These are phyloP conservation scores for Iguana delicatissima DNA, from an alignment of 2,797 vertebrate species.

Conservation along the genomic window DNA sequence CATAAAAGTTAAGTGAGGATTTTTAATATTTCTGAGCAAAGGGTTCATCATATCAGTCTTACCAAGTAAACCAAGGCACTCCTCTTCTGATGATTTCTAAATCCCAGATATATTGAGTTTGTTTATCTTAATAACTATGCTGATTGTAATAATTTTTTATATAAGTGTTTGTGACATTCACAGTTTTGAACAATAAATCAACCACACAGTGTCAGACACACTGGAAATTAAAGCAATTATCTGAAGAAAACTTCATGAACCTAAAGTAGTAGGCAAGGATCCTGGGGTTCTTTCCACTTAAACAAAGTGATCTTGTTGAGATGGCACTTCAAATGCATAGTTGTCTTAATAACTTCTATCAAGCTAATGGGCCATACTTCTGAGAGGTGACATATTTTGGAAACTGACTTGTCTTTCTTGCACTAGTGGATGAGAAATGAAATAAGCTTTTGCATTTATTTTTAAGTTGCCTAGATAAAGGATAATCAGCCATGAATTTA, in stretches of 20 bases:
- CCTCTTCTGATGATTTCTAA: neutral
- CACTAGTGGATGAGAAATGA: conserved; percentile 18
- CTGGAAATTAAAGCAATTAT: conserved; percentile 1
- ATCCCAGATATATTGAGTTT: neutral
- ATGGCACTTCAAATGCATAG: conserved; percentile 28
- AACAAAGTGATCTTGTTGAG: conserved; percentile 14
- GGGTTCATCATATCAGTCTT: neutral
- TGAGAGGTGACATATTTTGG: conserved; percentile 29
- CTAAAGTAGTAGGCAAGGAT: neutral
- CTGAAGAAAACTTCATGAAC: neutral
- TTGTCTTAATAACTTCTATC: conserved; percentile 36
- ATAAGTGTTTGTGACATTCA: neutral
- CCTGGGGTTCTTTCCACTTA: conserved; percentile 8
- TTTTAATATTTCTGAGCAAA: neutral
- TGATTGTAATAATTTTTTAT: neutral
- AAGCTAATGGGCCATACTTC: conserved; percentile 30
- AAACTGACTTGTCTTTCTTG: conserved; percentile 33
- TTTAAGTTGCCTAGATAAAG: conserved; percentile 44
- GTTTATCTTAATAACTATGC: neutral
- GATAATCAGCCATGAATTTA: conserved; percentile 50
- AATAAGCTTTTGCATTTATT: conserved; percentile 31
- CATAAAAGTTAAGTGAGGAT: neutral
- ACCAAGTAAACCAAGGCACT: neutral
- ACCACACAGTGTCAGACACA: neutral
- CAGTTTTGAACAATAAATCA: neutral